Evolutionary conservation across 2,888 invertebrate species (phyloP).

Genomic region (Apodemia hepburni): DNA sequence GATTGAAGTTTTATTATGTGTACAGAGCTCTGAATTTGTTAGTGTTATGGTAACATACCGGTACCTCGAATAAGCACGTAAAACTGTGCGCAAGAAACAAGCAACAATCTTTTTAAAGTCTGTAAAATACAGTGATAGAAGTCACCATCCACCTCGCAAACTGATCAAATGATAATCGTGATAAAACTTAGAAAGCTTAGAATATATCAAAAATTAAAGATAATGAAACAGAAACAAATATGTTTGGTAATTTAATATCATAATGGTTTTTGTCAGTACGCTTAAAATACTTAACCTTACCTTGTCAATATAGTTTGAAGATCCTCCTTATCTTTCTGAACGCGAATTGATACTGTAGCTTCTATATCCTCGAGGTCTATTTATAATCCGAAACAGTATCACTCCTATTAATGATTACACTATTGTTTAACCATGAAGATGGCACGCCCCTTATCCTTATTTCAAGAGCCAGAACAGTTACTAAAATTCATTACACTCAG

Average conservation of each 20-base stretch:
- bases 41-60: too few species aligned
- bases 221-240: too few species aligned
- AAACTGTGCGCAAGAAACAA: too few species aligned
- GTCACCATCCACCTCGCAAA: too few species aligned
- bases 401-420: background rate
- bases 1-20: too few species aligned
- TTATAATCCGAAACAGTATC: background rate
- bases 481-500: conserved; percentile 2
- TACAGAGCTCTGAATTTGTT: too few species aligned
- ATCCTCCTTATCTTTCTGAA: conserved; percentile 3
- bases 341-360: conserved; percentile 2
- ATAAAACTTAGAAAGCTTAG: too few species aligned
- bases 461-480: background rate
- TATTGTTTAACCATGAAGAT: background rate
- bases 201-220: too few species aligned
- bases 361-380: background rate
- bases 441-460: background rate
- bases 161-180: too few species aligned
- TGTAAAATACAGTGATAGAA: too few species aligned
- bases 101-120: too few species aligned
- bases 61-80: too few species aligned
- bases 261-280: background rate
- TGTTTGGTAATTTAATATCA: background rate
- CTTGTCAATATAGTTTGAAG: background rate
- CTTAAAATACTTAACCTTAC: background rate